Evolutionary conservation across 2,888 invertebrate species (phyloP), one percentile per base, ranked within the genome.

Genomic region (Cyrtodaria siliqua): DNA sequence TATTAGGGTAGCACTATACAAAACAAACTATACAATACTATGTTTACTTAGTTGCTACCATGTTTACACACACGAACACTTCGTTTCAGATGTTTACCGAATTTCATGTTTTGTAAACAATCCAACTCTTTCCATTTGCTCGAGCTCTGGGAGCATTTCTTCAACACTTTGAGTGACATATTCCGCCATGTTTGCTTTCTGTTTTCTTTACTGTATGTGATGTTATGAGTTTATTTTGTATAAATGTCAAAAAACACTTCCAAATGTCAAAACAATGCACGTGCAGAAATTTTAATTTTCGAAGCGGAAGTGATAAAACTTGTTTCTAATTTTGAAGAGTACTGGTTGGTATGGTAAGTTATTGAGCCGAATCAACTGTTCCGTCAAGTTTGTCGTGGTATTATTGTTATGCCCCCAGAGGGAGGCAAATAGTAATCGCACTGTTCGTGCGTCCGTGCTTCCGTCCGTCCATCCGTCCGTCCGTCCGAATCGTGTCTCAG

Each of bases 91-190:
- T 16, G 56, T 27, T 56, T 56, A 96, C 96, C 94, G 91, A 33
- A 93, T 91, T 84, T 97, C 96, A 60, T 95, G 95, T 68, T 95
- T 94, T 9, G 95, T 94, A 89, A 96, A 96, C 61, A 97, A 93
- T 87, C 95, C 95, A 40, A 95, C 95, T 86, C 95, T 94, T 88
- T 95, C 94, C 95, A 97, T 95, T 90, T 96, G 95, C 92, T 97
- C 96, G 89, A 97, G 94, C 92, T 96, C 96, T 78, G 95, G 95
- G 87, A 97, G 95, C 95, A 96, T 95, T 80, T 95, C 95, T 94
- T 97, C 97, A 86, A 96, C 95, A 91, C 95, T 95, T 91, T 95
- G 95, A 90, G 96, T 96, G 1, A 97, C 96, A 93, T 95, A 95
- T 93, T 97, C 97, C 16, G 96, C 96, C 97, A 97, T 97, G 55